Evolutionary conservation across 2,888 invertebrate species (phyloP).

Genomic region (Thumatha senex): DNA sequence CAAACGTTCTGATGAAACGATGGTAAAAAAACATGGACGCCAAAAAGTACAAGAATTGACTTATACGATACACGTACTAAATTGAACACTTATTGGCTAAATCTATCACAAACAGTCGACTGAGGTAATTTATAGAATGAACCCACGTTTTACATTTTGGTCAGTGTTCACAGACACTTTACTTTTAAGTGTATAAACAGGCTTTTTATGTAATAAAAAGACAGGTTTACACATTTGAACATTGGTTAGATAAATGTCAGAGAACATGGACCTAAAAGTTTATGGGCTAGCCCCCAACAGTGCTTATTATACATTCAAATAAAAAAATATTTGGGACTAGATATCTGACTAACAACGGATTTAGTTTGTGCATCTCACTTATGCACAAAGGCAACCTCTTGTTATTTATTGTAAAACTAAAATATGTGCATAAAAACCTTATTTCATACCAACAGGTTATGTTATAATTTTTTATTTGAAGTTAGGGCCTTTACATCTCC

Average conservation of each 20-base stretch:
- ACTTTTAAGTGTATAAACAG: too few species aligned
- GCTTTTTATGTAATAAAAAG: too few species aligned
- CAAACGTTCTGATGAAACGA: slow-evolving; percentile 23
- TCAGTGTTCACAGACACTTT: too few species aligned
- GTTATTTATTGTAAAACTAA: slow-evolving; percentile 33
- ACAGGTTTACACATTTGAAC: too few species aligned
- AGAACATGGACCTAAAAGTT: slow-evolving; percentile 10
- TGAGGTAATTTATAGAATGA: slow-evolving; percentile 78
- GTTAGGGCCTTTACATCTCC: slow-evolving; percentile 10
- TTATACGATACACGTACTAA: slow-evolving; percentile 68
- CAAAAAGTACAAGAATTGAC: slow-evolving; percentile 76
- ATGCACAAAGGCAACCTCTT: slow-evolving; percentile 34
- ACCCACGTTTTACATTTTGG: slow-evolving; percentile 32
- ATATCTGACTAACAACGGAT: slow-evolving; percentile 73
- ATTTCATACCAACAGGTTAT: slow-evolving; percentile 33
- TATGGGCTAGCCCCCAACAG: slow-evolving; percentile 23
- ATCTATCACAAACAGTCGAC: slow-evolving; percentile 80
- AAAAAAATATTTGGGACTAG: slow-evolving; percentile 75
- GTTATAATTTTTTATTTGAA: slow-evolving; percentile 12
- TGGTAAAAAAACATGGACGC: slow-evolving; percentile 58
- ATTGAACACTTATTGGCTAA: slow-evolving; percentile 82
- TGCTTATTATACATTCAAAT: slow-evolving; percentile 49
- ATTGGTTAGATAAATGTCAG: too few species aligned
- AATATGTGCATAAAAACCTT: slow-evolving; percentile 36
- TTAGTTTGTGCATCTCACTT: slow-evolving; percentile 56